These are phyloP conservation scores for Meteorus sp. DNA, from an alignment of 1,140 invertebrate species.

Conservation along the genomic window DNA sequence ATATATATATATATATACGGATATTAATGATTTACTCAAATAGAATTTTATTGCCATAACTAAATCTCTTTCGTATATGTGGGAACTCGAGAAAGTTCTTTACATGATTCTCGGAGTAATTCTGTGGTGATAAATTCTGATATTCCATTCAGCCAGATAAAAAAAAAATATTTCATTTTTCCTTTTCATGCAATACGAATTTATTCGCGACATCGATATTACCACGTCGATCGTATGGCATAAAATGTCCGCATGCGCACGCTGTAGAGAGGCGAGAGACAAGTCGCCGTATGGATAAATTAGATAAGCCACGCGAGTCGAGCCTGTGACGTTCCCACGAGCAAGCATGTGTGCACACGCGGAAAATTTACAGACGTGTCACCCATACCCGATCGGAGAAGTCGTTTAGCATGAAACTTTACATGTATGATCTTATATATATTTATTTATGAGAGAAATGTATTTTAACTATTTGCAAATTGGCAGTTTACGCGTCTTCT, in stretches of 20 bases:
- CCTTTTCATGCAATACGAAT: background rate
- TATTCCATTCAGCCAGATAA: conserved; percentile 10
- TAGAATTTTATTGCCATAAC: background rate
- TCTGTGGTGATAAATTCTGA: background rate
- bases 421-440: background rate
- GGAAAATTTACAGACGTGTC: conserved; percentile 33
- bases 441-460: conserved; percentile 3
- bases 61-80: background rate
- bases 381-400: conserved; percentile 24
- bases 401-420: conserved; percentile 12
- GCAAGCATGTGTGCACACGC: background rate
- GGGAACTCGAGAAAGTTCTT: conserved; percentile 17
- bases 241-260: conserved; percentile 6
- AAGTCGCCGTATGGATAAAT: conserved; percentile 44
- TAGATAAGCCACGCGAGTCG: conserved; percentile 45
- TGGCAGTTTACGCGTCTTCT: background rate
- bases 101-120: background rate
- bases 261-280: conserved; percentile 10
- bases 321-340: conserved; percentile 57
- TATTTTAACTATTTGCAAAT: background rate
- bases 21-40: background rate
- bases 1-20: too few relatives aligned
- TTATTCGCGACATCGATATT: conserved; percentile 21
- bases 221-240: conserved; percentile 16
- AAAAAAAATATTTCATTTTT: background rate